Evolutionary conservation across 2,888 invertebrate genomes (phyloP).

Genomic region (Ennomos erosarius): DNA sequence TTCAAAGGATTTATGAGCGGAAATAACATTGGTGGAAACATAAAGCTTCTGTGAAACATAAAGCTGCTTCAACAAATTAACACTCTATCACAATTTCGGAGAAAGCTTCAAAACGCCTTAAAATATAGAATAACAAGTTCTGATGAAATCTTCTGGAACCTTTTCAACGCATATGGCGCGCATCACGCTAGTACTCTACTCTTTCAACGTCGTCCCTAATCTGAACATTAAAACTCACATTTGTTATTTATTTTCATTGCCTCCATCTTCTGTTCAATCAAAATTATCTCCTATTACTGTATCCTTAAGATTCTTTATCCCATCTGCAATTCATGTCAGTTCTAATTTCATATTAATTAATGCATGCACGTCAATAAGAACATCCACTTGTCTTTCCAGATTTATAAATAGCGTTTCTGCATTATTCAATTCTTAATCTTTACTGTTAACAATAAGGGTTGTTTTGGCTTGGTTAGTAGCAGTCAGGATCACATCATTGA

Average conservation of each 20-base stretch:
- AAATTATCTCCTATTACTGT: slow-evolving; percentile 18
- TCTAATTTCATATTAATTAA: slow-evolving; percentile 57
- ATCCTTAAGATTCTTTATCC: slow-evolving; percentile 20
- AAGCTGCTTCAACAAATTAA: slow-evolving; percentile 11
- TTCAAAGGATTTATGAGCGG: no score
- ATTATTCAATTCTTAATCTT: slow-evolving; percentile 13
- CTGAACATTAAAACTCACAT: slow-evolving; percentile 32
- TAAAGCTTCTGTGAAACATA: slow-evolving; percentile 8
- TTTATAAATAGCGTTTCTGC: slow-evolving; percentile 34
- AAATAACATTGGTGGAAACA: background rate
- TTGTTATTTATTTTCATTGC: slow-evolving; percentile 37
- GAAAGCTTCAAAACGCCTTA: slow-evolving; percentile 19
- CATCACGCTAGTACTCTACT: slow-evolving; percentile 30
- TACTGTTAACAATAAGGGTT: background rate
- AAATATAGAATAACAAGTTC: slow-evolving; percentile 25
- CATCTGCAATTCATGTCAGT: slow-evolving; percentile 1
- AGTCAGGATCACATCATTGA: slow-evolving; percentile 12
- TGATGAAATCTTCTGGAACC: slow-evolving; percentile 26
- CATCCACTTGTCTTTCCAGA: slow-evolving; percentile 53
- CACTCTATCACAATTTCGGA: slow-evolving; percentile 16
- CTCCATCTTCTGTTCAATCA: slow-evolving; percentile 7
- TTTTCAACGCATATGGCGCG: slow-evolving; percentile 39
- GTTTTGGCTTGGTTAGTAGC: slow-evolving; percentile 13
- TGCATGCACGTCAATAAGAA: slow-evolving; percentile 53
- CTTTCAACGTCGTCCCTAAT: slow-evolving; percentile 32